Evolutionary conservation across 2,888 invertebrate species (phyloP), one percentile per base, ranked within the genome.

Genomic region (Argynnis bischoffii): DNA sequence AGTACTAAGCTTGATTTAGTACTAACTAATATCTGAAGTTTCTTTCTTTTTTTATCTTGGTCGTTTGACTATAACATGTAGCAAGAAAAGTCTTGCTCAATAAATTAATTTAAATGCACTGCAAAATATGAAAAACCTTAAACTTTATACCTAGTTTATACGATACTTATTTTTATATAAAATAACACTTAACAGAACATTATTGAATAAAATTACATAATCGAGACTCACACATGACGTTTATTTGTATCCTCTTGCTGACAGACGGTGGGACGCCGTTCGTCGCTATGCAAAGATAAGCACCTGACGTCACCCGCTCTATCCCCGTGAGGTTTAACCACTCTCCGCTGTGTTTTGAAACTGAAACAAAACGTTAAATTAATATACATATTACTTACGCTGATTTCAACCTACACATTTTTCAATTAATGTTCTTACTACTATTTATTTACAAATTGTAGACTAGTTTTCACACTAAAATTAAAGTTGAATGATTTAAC

Each of bases 211-310:
- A 46, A 21, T 26, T 8, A 47, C 11, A 35, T 16, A 35, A 4
- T 41, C n/a, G 53, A 15, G 67, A 93, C 94, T 91, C 79, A 94
- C 94, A 95, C 84, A 95, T 94, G 67, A 95, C 94, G 80, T 82
- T 88, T 68, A 92, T 87, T 70, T 85, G 86, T 69, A 91, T 85
- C 72, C 92, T 80, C 81, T 92, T 92, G 88, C 92, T 92, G 67
- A 92, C 91, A 0, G 91, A 89, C 0, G 92, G 92, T 0, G 92
- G 92, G 0, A 95, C 94, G 6, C 95, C 95, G 74, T 95, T 95
- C 26, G 93, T 94, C 1, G 95, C 95, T 75, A 95, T 95, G 83
- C 95, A 95, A 41, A 95, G 90, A 80, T 94, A 95, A 0, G 94
- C 93, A 1, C 95, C 95, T 82, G 95, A 95, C 76, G 94, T 93